Base-by-base conservation (phyloP, 1,140 invertebrate species). In the Bombus polaris region DNA sequence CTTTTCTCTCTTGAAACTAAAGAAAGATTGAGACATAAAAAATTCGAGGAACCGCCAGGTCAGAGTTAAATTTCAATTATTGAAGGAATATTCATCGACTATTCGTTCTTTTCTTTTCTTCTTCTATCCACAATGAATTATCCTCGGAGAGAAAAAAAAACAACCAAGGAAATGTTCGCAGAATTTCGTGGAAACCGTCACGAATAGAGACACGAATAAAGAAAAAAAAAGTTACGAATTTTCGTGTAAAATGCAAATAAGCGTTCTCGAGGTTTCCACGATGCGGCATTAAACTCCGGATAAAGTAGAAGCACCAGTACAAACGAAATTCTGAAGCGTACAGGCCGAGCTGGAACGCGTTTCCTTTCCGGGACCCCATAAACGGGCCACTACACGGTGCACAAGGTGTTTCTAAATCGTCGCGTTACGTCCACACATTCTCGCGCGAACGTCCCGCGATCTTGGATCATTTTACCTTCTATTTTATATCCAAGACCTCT, bases 321-420 rank as follows among this genome's bases (percentile, higher is more conserved):
- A 66, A 57, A 71, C 28, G 22, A 79, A 66, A 68, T 59, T 42
- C 18, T 6, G 44, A 6, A 32, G 18, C 22, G 59, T 10, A 22
- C 18, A 5, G 70, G 73, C 39, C 53, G 71, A 57, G 28, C 9
- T 73, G 32, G 39, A 47, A 35, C 83, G 53, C 57, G 76, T 84
- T 80, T 84, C 83, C 83, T 72, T 70, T 35, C 53, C 83, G 83
- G 83, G 83, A 84, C 83, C 83, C 83, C 76, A 44, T 84, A 84
- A 79, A 84, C 83, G 76, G 83, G 76, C 68, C 68, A 32, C 66
- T 59, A 25, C 72, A 57, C 59, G 22, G 44, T n/a, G 71, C 47
- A 80, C 83, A 78, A 78, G 65, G 82, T 83, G 74, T 84, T 84
- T 78, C 82, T 83, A 78, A 79, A 84, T 84, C 74, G 73, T 32